Evolutionary conservation across 1,140 invertebrate species (phyloP).

Genomic region (Bombus haemorrhoidalis): DNA sequence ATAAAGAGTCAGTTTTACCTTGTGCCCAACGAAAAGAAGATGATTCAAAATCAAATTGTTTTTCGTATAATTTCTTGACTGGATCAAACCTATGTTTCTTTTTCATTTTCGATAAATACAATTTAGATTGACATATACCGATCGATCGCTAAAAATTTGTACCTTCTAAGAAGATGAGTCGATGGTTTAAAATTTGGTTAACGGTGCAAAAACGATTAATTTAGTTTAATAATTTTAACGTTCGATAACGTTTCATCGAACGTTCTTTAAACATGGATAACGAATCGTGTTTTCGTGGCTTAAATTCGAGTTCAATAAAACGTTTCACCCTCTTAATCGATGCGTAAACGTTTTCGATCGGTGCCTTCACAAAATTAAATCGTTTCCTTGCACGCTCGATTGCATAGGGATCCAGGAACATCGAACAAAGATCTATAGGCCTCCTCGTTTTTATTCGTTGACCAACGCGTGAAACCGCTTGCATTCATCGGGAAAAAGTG

Average conservation of each 20-base stretch:
- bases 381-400: constrained; percentile 17
- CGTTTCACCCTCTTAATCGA: background rate
- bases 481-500: constrained; percentile 11
- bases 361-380: background rate
- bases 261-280: background rate
- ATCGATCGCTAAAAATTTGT: too few relatives aligned
- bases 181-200: too few relatives aligned
- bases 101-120: too few relatives aligned
- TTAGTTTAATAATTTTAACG: background rate
- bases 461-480: constrained; percentile 26
- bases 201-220: too few relatives aligned
- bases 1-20: too few relatives aligned
- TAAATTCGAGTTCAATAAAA: background rate
- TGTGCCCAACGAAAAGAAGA: too few relatives aligned
- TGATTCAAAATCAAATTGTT: too few relatives aligned
- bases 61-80: too few relatives aligned
- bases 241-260: background rate
- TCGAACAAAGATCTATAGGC: constrained; percentile 22
- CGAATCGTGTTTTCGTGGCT: background rate
- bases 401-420: background rate
- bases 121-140: too few relatives aligned
- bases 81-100: too few relatives aligned
- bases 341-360: background rate
- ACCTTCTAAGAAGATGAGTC: too few relatives aligned
- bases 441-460: constrained; percentile 24